Percentiles rank a stretch among this genome's conserved stretches.
Conservation (phyloP, 2,888 invertebrate species). For the Muscina levida region DNA sequence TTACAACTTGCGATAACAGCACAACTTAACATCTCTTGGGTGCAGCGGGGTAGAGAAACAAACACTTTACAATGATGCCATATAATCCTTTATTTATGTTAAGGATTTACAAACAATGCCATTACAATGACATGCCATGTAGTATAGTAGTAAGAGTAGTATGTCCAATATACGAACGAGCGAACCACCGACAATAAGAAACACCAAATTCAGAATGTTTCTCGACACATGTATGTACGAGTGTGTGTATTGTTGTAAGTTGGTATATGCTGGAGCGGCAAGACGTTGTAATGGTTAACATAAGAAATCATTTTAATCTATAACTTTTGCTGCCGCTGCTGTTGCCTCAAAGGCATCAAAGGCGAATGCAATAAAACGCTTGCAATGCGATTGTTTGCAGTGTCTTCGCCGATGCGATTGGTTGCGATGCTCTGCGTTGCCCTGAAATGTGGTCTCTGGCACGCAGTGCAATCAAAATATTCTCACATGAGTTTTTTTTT, state of each 20-base stretch:
- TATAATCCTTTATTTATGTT: constrained; percentile 62
- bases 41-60: background rate
- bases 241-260: background rate
- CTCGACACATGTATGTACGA: background rate
- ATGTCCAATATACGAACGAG: too few species aligned
- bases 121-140: constrained; percentile 51
- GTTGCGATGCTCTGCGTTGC: background rate
- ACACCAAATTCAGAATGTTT: constrained; percentile 27
- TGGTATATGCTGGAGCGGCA: background rate
- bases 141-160: too few species aligned
- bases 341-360: constrained; percentile 35
- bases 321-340: constrained; percentile 42
- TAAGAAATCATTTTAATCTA: constrained; percentile 57
- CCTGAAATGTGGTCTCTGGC: constrained; percentile 50
- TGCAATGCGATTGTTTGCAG: background rate
- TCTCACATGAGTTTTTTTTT: constrained; percentile 53
- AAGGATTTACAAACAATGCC: constrained; percentile 59
- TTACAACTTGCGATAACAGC: constrained; percentile 27
- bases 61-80: constrained; percentile 46
- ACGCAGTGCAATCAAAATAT: constrained; percentile 61
- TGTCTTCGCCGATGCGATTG: background rate
- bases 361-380: constrained; percentile 55
- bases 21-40: constrained; percentile 30
- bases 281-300: constrained; percentile 27
- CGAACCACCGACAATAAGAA: background rate